Evolutionary conservation across 23 tunicate genomes (phyloP), one percentile per base, ranked within the genome.

Genomic region (Clavelina lepadiformis): DNA sequence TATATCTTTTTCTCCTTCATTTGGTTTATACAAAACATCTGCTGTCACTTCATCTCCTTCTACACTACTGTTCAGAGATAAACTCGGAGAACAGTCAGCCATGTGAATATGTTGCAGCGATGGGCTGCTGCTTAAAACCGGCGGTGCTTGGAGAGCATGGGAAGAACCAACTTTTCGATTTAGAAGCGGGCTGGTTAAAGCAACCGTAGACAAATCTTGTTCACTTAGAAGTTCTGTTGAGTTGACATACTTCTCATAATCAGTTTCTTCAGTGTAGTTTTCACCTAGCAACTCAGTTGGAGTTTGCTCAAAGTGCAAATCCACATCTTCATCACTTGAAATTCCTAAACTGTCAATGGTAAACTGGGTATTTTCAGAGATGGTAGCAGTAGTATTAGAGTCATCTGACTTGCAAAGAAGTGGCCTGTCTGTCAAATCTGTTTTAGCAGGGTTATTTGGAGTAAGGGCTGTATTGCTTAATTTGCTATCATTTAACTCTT

Each of bases 161-260:
- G 49, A 15, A 44, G 49, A 44, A 15, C 15, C 15, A 44, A 15
- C 11, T n/a, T n/a, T 11, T 44, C 49, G 49, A 15, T 56, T 15
- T n/a, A 56, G 22, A 18, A 15, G 15, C 61, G 1, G 27, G 0
- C 22, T 20, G 15, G 27, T 15, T 23, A 23, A 23, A 28, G 29
- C 15, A 53, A 77, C 75, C 7, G 67, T 36, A 5, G 79, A 81
- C 51, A 82, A 34, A 44, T 82, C 91, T 55, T 82, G 81, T 54
- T 82, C 91, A 31, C 91, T 82, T 58, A 82, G 37, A n/a, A 82
- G 58, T 28, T 69, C 51, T 28, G 73, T 26, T 13, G 59, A 36
- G 29, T 56, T 58, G 11, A 24, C 63, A 18, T 37, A 35, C 2
- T 64, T 29, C 24, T 19, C 21, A 3, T 45, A 35, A 46, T 45